phyloP scores from a whole-genome alignment of 2,797 vertebrate species.

The Peromyscus eremicus region DNA sequence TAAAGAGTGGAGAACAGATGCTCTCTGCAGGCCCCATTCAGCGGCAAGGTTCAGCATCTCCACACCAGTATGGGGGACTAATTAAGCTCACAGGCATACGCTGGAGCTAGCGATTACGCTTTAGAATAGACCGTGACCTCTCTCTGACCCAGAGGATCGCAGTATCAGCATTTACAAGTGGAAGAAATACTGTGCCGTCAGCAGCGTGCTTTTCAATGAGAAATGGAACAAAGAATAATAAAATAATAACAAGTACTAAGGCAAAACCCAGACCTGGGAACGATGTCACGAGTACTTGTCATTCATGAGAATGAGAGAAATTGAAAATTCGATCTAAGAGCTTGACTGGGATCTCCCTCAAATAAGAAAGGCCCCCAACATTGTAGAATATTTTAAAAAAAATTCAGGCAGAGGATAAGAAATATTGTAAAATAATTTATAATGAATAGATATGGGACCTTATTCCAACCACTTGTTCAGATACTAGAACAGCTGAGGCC shows the following conservation, averaged over 20 bases:
- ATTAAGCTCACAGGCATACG: constrained; percentile 74
- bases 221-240: constrained; percentile 42
- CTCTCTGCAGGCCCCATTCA: constrained; percentile 55
- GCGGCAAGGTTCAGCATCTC: constrained; percentile 46
- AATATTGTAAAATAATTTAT: constrained; percentile 1
- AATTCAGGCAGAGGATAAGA: neutral
- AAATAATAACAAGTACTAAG: constrained; percentile 52
- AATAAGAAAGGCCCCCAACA: neutral
- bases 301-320: constrained; percentile 47
- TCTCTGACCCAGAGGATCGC: constrained; percentile 70
- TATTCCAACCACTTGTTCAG: constrained; percentile 12
- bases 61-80: constrained; percentile 29
- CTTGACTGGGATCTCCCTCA: constrained; percentile 44
- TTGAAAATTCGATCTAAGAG: constrained; percentile 46
- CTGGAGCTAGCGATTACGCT: constrained; percentile 56
- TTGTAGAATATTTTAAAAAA: neutral
- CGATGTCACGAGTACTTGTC: neutral
- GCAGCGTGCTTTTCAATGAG: constrained; percentile 53
- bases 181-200: constrained; percentile 68
- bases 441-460: neutral
- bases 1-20: constrained; percentile 60
- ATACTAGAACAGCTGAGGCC: neutral
- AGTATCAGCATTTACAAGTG: constrained; percentile 67
- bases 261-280: neutral
- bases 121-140: constrained; percentile 78